These are phyloP conservation scores for Hydropsyche tenuis DNA, from an alignment of 1,140 invertebrate genomes.

Conservation along the genomic window DNA sequence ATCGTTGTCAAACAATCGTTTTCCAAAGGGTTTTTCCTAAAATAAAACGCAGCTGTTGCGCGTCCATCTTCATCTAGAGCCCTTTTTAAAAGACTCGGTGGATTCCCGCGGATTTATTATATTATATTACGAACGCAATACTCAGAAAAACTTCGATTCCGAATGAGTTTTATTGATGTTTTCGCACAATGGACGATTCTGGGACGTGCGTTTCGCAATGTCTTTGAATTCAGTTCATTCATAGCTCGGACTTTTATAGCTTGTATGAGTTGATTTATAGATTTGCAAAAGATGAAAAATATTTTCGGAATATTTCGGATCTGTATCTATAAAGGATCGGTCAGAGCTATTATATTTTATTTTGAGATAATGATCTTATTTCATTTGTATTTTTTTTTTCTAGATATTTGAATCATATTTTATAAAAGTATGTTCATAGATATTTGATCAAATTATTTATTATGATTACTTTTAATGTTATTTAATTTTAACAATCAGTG, in stretches of 20 bases:
- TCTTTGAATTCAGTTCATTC: constrained; percentile 30
- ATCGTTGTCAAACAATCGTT: constrained; percentile 6
- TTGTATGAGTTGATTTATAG: not conserved
- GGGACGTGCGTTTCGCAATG: constrained; percentile 26
- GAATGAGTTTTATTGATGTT: constrained; percentile 23
- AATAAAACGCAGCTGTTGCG: constrained; percentile 14
- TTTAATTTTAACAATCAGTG: too few species aligned
- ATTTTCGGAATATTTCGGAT: constrained; percentile 38
- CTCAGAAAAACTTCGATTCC: not conserved
- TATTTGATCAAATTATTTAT: too few species aligned
- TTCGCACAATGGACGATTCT: constrained; percentile 24
- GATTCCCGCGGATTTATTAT: not conserved
- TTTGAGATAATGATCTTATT: too few species aligned
- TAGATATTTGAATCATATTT: too few species aligned
- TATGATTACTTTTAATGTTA: too few species aligned
- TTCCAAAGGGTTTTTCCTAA: not conserved
- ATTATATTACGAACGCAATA: not conserved
- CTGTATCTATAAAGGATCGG: constrained; percentile 38
- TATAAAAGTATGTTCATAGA: too few species aligned
- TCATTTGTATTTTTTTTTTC: too few species aligned
- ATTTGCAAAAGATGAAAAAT: not conserved
- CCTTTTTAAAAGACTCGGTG: not conserved
- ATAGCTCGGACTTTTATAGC: constrained; percentile 40
- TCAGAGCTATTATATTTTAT: too few species aligned
- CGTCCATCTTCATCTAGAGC: not conserved